Evolutionary conservation across 2,797 vertebrate genomes (phyloP), one percentile per base, ranked within the genome.

Genomic region (Euphonia xanthogaster): DNA sequence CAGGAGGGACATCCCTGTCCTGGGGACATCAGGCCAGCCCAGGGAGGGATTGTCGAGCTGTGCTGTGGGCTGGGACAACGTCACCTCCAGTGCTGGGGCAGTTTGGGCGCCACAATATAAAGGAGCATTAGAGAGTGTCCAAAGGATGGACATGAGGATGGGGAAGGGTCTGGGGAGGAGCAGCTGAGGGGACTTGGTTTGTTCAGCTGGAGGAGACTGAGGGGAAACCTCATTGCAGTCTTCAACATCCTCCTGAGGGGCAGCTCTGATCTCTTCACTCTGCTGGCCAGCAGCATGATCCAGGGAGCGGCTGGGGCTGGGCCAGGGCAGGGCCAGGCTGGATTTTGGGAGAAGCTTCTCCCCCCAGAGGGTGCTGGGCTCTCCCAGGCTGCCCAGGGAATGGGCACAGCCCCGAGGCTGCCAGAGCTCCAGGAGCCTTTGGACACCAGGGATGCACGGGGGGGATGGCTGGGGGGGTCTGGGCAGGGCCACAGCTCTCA

Each of bases 381-480:
- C 66, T 78, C 15, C 27, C 65, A 42, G 74, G 57, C 74, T 86
- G 4, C 58, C 55, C 48, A 62, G 35, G 73, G 40, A 54, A 68
- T 27, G 73, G 48, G 9, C 73, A 25, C 14, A 0, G 65, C 83
- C 65, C 72, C 1, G 10, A 48, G 73, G 65, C 48, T 86, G 65
- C 35, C 67, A 39, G 24, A 66, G 67, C 67, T 58, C 6, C 33
- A 33, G 63, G 40, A 47, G 6, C 1, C 1, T 25, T 54, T 33
- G 55, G 55, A 8, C 40, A 61, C 16, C 54, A 54, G 61, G 76
- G 45, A 3, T 58, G 53, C 14, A 0, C 53, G 25, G 25, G 14
- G 14, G n/a, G 33, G 25, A 3, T 1, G 35, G 18, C 0, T 55
- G 40, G 39, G 47, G 47, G 14, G 2, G 2, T 31, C 4, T 35